These are phyloP conservation scores for Diadegma fenestrale DNA, from an alignment of 2,888 invertebrate genomes.

Conservation along the genomic window DNA sequence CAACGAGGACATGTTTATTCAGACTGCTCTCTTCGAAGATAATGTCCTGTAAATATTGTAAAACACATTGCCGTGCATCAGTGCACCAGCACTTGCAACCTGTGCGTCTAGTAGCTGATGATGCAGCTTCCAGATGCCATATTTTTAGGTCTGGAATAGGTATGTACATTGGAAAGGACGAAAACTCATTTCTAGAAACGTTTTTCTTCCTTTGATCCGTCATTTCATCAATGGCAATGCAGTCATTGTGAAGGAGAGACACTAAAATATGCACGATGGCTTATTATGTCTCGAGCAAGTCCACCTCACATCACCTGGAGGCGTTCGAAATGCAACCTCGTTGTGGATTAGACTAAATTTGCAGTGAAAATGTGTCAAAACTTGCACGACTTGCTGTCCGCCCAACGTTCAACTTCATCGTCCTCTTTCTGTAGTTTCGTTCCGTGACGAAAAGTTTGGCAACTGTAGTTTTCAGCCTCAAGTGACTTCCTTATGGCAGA, in stretches of 20 bases:
- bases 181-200: not conserved
- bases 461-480: conserved; percentile 7
- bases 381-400: conserved; percentile 29
- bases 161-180: not conserved
- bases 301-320: not conserved
- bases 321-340: not conserved
- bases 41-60: conserved; percentile 2
- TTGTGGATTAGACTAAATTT: conserved; percentile 1
- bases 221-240: not conserved
- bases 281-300: not conserved
- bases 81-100: not conserved
- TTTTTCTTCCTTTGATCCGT: not conserved
- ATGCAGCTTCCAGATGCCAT: not conserved
- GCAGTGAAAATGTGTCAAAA: conserved; percentile 20
- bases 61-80: not conserved
- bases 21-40: not conserved
- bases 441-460: conserved; percentile 24
- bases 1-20: not conserved
- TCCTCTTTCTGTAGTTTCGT: conserved; percentile 4
- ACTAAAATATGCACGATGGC: not conserved
- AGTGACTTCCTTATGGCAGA: conserved; percentile 37
- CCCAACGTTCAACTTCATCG: conserved; percentile 24
- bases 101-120: not conserved
- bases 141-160: not conserved
- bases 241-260: not conserved